Conservation (phyloP, 1,140 invertebrate genomes). For the Macrobrachium nipponense region DNA sequence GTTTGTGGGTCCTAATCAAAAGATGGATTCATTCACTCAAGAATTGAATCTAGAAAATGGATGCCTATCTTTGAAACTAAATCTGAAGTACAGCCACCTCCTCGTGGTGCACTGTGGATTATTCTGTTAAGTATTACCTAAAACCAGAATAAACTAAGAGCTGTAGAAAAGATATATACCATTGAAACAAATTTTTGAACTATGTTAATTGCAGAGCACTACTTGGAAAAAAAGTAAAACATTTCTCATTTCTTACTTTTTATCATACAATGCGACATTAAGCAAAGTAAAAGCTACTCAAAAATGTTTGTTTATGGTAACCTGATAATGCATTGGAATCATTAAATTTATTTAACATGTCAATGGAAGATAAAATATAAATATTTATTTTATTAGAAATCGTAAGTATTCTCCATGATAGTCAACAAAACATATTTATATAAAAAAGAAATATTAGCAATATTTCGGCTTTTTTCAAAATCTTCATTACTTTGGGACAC, state of each 20-base stretch:
- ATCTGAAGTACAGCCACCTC: constrained; percentile 18
- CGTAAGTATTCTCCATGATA: not conserved
- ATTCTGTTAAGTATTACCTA: constrained; percentile 7
- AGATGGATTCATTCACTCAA: constrained; percentile 10
- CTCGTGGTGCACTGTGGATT: constrained; percentile 19
- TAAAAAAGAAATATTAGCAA: not conserved
- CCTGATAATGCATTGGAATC: not conserved
- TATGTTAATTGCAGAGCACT: not conserved
- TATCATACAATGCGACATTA: too few relatives aligned
- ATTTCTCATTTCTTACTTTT: too few relatives aligned
- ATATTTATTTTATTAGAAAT: constrained; percentile 1
- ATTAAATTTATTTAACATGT: too few relatives aligned
- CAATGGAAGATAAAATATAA: not conserved
- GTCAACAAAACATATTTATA: too few relatives aligned
- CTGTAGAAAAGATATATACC: constrained; percentile 14
- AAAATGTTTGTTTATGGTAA: not conserved
- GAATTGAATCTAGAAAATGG: constrained; percentile 11
- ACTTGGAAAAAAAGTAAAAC: not conserved
- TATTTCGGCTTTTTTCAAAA: constrained; percentile 1
- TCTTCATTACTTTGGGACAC: constrained; percentile 1
- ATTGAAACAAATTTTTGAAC: not conserved
- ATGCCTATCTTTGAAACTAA: constrained; percentile 1
- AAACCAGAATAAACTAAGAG: constrained; percentile 23
- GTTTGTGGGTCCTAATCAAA: not conserved
- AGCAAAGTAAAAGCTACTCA: too few relatives aligned